Evolutionary conservation across 2,113 vertebrate genomes (phyloP).

Genomic region (Nettapus auritus): DNA sequence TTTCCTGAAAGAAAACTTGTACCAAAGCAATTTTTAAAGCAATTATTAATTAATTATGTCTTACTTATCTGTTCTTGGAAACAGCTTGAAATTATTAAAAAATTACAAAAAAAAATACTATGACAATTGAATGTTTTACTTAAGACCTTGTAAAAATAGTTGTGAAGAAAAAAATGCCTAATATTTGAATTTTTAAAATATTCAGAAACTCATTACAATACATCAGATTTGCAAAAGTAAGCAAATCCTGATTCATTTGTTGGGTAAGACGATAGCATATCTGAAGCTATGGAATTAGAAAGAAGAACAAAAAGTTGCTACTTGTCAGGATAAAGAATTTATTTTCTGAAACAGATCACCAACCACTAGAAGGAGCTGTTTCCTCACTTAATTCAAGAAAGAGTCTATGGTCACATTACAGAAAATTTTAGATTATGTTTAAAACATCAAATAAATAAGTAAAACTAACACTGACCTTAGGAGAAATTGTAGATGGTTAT

Average conservation of each 20-base stretch:
- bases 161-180: background rate
- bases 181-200: background rate
- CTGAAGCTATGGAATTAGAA: background rate
- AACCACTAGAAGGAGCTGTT: conserved; percentile 75
- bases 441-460: background rate
- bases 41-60: background rate
- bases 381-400: background rate
- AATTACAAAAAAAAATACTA: background rate
- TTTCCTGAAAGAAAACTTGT: background rate
- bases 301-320: background rate
- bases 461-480: background rate
- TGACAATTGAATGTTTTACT: too few relatives aligned
- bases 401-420: background rate
- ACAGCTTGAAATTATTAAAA: background rate
- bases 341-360: background rate
- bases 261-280: background rate
- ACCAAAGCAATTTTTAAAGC: background rate
- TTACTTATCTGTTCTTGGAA: background rate
- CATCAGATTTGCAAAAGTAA: background rate
- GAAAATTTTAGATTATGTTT: background rate
- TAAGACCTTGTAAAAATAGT: background rate
- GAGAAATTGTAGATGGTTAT: background rate
- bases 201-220: background rate
- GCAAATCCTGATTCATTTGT: background rate
- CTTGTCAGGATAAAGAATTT: background rate